Conservation (phyloP, 2,113 vertebrate genomes). For the Megaptera novaeangliae region DNA sequence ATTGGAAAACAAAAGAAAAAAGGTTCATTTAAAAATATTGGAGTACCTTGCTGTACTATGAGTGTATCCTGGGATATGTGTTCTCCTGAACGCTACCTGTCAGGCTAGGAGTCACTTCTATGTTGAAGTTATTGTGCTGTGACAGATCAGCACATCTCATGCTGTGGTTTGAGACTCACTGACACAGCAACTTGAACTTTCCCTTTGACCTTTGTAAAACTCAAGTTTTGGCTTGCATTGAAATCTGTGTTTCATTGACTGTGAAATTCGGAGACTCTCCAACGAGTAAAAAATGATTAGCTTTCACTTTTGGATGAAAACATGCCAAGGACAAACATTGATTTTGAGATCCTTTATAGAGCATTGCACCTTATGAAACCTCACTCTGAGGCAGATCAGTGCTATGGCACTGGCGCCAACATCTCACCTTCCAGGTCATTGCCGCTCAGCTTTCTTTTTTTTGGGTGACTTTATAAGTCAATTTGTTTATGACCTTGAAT, state of each 20-base stretch:
- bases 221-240: constrained; percentile 47
- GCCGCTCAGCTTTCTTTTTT: background rate
- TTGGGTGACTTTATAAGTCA: constrained; percentile 19
- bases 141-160: background rate
- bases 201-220: constrained; percentile 61
- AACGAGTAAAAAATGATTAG: constrained; percentile 69
- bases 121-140: background rate
- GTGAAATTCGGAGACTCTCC: constrained; percentile 70
- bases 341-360: background rate
- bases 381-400: background rate
- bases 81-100: background rate
- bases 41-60: background rate
- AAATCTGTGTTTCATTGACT: constrained; percentile 71
- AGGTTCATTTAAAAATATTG: background rate
- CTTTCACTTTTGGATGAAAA: constrained; percentile 67
- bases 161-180: constrained; percentile 52
- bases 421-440: background rate
- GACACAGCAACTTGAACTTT: constrained; percentile 59
- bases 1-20: background rate
- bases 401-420: background rate
- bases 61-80: accelerated
- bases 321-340: constrained; percentile 56
- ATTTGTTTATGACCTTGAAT: constrained; percentile 24
- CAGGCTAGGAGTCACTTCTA: background rate
- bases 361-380: background rate